Conservation (phyloP, 2,888 invertebrate genomes). For the Seladonia tumulorum region DNA sequence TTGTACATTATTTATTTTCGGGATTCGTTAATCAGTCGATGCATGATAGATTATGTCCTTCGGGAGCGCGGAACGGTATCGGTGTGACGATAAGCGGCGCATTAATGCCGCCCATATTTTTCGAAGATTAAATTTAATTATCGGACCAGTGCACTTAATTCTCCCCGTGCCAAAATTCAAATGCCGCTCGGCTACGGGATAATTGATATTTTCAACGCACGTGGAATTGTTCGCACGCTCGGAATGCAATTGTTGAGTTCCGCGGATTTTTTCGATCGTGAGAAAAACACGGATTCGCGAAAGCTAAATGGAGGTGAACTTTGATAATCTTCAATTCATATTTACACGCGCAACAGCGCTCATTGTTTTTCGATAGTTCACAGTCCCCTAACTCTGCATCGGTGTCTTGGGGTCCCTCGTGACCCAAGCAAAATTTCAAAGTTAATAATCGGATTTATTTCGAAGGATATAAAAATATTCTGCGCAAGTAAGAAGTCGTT, state of each 20-base stretch:
- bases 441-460: background rate
- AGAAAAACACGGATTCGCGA: background rate
- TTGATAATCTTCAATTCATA: background rate
- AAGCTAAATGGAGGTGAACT: background rate
- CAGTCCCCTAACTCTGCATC: too few relatives aligned
- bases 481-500: background rate
- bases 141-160: background rate
- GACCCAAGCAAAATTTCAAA: background rate
- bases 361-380: too few relatives aligned
- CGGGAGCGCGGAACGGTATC: background rate
- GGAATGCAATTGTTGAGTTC: background rate
- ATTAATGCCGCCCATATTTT: background rate
- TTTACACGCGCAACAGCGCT: background rate
- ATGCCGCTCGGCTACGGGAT: background rate
- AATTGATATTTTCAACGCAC: background rate
- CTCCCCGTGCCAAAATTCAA: background rate
- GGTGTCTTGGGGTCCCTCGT: background rate
- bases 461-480: background rate
- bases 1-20: background rate
- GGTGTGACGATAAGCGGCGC: background rate
- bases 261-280: background rate
- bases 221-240: background rate
- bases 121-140: background rate
- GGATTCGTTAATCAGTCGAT: conserved; percentile 8
- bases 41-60: conserved; percentile 3